A percentile compares a stretch with the other conserved stretches of the same genome.
phyloP scores from a whole-genome alignment of 35 echinoderm and acorn worm species.

The Amphiura filiformis region DNA sequence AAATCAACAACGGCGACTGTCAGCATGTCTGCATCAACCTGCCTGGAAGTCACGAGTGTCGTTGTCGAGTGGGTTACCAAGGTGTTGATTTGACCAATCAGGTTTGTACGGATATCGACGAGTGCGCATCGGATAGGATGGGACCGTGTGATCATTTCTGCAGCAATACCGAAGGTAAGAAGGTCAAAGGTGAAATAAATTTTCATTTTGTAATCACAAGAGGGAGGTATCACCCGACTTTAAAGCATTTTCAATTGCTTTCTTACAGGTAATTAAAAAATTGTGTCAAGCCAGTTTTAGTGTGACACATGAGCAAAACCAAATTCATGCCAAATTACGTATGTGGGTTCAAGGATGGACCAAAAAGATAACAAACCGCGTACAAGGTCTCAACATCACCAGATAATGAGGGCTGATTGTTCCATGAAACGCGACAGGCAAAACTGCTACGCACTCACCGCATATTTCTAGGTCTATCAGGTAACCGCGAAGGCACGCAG shows the following conservation, averaged over 20 bases:
- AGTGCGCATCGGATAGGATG: constrained; percentile 70
- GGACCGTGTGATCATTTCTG: constrained; percentile 88
- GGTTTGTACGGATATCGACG: constrained; percentile 90
- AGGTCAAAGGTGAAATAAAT: not conserved
- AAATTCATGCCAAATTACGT: too few relatives aligned
- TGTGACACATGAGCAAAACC: too few relatives aligned
- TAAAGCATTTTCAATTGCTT: not conserved
- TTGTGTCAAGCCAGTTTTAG: too few relatives aligned
- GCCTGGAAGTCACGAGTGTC: constrained; percentile 74
- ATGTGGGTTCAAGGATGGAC: too few relatives aligned
- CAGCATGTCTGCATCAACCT: constrained; percentile 89
- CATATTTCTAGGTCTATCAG: too few relatives aligned
- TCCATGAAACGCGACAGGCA: too few relatives aligned
- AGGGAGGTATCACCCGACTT: not conserved
- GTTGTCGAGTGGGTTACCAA: constrained; percentile 76
- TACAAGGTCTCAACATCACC: too few relatives aligned
- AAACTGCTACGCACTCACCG: too few relatives aligned
- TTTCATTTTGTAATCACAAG: not conserved
- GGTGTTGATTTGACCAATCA: constrained; percentile 54
- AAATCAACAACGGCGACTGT: constrained; percentile 73
- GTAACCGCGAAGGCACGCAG: too few relatives aligned
- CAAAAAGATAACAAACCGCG: too few relatives aligned
- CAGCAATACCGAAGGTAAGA: constrained; percentile 67
- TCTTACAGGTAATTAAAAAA: too few relatives aligned
- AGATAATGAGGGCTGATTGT: too few relatives aligned